Conservation (phyloP, 2,113 vertebrate species). For the Riparia riparia region DNA sequence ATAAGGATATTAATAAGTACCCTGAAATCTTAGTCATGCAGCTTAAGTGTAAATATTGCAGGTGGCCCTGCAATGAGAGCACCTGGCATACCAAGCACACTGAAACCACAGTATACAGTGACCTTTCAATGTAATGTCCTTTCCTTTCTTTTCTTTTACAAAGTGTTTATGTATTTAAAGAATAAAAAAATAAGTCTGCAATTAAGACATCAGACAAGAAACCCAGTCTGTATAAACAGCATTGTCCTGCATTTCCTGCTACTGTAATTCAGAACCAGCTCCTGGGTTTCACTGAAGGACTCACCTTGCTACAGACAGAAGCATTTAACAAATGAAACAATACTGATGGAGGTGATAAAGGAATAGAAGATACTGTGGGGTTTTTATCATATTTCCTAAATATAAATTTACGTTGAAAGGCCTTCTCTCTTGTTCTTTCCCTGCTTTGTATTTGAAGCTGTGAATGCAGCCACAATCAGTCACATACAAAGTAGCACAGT, state of each 20-base stretch:
- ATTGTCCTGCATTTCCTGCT: not conserved
- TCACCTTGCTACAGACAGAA: not conserved
- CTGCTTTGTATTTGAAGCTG: not conserved
- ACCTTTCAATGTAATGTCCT: not conserved
- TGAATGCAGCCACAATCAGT: not conserved
- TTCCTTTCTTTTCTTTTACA: not conserved
- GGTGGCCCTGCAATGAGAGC: not conserved
- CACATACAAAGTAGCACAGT: not conserved
- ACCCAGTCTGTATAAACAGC: not conserved
- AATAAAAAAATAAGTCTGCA: constrained; percentile 17
- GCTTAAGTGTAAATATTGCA: not conserved
- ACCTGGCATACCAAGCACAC: not conserved
- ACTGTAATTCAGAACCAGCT: not conserved
- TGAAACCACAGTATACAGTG: not conserved
- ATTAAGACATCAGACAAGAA: constrained; percentile 12
- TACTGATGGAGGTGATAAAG: not conserved
- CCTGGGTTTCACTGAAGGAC: not conserved
- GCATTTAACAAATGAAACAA: not conserved
- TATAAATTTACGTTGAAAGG: not conserved
- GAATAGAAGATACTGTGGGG: not conserved
- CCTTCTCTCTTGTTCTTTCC: not conserved
- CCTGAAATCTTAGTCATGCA: not conserved
- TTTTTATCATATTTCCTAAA: not conserved
- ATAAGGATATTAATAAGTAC: not conserved
- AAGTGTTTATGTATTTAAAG: not conserved